Conservation (phyloP, 2,113 vertebrate genomes). For the Ictalurus furcatus region DNA sequence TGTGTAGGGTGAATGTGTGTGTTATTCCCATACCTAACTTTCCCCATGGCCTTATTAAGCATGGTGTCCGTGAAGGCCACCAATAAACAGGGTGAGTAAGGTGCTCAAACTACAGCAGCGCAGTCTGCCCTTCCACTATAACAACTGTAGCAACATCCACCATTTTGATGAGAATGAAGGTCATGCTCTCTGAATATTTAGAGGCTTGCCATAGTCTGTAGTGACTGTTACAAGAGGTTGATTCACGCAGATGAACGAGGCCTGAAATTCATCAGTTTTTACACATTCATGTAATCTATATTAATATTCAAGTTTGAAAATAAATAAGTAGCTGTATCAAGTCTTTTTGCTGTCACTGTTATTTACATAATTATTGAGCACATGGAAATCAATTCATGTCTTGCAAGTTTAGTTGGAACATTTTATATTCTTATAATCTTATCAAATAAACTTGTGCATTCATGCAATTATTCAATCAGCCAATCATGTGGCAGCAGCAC, state of each 20-base stretch:
- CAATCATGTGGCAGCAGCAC: not conserved
- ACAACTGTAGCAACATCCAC: constrained; percentile 3
- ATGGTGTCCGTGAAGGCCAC: not conserved
- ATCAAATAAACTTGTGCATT: not conserved
- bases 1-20: constrained; percentile 1
- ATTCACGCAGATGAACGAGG: constrained; percentile 46
- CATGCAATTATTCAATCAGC: not conserved
- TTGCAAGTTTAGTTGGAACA: not conserved
- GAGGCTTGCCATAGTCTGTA: constrained; percentile 5
- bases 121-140: not conserved
- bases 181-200: constrained; percentile 2
- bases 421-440: not conserved
- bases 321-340: constrained; percentile 55
- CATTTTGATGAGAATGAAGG: constrained; percentile 25
- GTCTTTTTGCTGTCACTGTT: not conserved
- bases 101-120: constrained; percentile 10
- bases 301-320: constrained; percentile 52
- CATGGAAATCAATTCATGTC: not conserved
- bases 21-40: constrained; percentile 2
- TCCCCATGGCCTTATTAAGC: constrained; percentile 35
- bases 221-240: constrained; percentile 25
- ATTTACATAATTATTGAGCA: not conserved
- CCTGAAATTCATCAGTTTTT: constrained; percentile 56
- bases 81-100: constrained; percentile 22
- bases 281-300: constrained; percentile 48